Evolutionary conservation across 1,140 invertebrate species (phyloP).

Genomic region (Hypothenemus hampei): DNA sequence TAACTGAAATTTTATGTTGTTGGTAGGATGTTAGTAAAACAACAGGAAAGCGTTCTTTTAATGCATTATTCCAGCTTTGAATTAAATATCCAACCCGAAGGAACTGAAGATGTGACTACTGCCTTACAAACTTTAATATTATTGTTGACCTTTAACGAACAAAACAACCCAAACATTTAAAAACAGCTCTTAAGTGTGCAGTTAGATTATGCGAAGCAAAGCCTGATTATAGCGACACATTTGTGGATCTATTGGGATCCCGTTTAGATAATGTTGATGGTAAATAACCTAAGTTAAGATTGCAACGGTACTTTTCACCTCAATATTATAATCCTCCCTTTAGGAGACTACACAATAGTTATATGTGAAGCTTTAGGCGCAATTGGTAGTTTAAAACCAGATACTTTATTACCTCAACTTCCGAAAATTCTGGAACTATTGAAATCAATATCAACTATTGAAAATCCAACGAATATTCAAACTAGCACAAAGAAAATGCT

Average conservation of each 20-base stretch:
- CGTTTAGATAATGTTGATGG: conserved; percentile 47
- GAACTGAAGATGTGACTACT: conserved; percentile 58
- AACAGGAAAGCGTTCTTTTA: conserved; percentile 2
- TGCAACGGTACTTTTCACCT: too few species aligned
- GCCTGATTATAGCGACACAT: conserved; percentile 55
- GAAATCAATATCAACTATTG: conserved; percentile 27
- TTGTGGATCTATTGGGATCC: conserved; percentile 60
- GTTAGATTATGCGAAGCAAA: conserved; percentile 62
- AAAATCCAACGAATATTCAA: conserved; percentile 34
- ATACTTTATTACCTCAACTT: conserved; percentile 52
- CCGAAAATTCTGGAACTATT: conserved; percentile 56
- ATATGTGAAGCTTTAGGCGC: conserved; percentile 64
- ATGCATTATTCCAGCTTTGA: conserved; percentile 51
- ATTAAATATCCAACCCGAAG: conserved; percentile 58
- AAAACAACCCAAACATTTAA: conserved; percentile 55
- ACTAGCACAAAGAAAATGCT: conserved; percentile 56
- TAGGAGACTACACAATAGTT: conserved; percentile 38
- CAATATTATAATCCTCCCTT: too few species aligned
- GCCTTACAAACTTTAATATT: conserved; percentile 67
- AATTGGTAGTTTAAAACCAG: conserved; percentile 61
- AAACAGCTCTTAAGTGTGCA: conserved; percentile 61
- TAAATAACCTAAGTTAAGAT: conserved; percentile 20
- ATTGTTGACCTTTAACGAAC: conserved; percentile 49
- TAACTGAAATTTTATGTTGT: conserved; percentile 62
- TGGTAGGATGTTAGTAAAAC: conserved; percentile 33